These are phyloP conservation scores for Sternotherus odoratus DNA, from an alignment of 2,797 vertebrate genomes.

Conservation along the genomic window DNA sequence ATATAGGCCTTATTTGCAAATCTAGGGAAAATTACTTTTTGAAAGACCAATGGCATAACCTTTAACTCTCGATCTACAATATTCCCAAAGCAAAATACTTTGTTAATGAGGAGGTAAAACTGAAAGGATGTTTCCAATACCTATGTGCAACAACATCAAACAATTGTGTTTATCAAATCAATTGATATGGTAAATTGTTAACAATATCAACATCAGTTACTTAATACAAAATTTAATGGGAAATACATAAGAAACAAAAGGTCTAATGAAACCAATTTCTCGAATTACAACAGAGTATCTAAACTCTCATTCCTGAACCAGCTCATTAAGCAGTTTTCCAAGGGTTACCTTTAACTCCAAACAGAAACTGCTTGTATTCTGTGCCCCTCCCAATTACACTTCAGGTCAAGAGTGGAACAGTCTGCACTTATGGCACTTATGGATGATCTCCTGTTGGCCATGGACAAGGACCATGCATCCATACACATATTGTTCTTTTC, in stretches of 20 bases:
- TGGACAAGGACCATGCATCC: neutral
- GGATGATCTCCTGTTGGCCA: neutral
- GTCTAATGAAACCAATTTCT: neutral
- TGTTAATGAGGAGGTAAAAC: neutral
- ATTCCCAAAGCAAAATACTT: constrained; percentile 29
- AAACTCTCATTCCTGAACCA: neutral
- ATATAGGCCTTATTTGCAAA: constrained; percentile 53
- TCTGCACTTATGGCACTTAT: neutral
- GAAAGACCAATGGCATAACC: neutral
- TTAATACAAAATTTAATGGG: accelerated
- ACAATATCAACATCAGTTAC: neutral
- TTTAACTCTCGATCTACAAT: neutral
- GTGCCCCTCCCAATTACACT: neutral
- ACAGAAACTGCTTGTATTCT: neutral
- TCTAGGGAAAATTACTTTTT: constrained; percentile 73
- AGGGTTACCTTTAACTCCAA: neutral
- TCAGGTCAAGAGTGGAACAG: neutral
- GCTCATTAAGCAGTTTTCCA: neutral
- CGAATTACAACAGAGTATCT: neutral
- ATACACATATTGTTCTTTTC: neutral
- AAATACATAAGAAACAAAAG: neutral
- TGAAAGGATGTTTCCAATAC: neutral
- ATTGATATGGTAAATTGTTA: neutral
- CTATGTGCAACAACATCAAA: neutral
- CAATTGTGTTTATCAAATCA: neutral